phyloP scores from a whole-genome alignment of 2,113 vertebrate genomes.

The Morone chrysops region DNA sequence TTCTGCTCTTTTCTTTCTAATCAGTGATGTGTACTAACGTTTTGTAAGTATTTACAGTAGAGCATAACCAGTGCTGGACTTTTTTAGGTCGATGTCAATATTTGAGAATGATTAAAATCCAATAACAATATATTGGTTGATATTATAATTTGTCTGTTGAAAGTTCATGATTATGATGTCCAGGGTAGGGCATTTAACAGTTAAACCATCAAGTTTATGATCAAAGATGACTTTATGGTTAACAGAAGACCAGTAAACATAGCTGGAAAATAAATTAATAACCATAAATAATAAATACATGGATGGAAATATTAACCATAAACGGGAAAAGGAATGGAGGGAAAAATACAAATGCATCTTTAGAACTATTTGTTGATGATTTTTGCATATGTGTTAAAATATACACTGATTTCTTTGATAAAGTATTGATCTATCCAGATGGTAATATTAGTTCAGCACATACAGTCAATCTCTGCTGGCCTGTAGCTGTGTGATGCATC shows the following conservation, averaged over 20 bases:
- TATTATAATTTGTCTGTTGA: not conserved
- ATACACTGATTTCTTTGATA: not conserved
- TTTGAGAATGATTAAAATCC: not conserved
- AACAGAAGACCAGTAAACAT: not conserved
- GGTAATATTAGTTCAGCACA: not conserved
- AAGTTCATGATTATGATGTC: not conserved
- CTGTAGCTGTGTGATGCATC: not conserved
- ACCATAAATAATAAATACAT: not conserved
- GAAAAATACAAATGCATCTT: no score
- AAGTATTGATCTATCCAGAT: not conserved
- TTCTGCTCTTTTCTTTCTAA: conserved; percentile 42
- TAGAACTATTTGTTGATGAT: no score
- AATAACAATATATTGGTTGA: not conserved
- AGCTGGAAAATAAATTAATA: not conserved
- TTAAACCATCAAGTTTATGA: not conserved
- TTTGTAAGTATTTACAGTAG: conserved; percentile 7
- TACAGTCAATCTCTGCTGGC: not conserved
- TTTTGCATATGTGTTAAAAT: no score
- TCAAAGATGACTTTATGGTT: not conserved
- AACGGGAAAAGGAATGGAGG: no score
- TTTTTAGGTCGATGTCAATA: not conserved
- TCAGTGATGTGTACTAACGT: conserved; percentile 8
- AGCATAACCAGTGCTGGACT: not conserved
- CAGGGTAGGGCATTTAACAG: not conserved
- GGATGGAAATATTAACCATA: no score